These are phyloP conservation scores for Muntiacus muntjak DNA, from an alignment of 2,113 vertebrate genomes.

Conservation along the genomic window DNA sequence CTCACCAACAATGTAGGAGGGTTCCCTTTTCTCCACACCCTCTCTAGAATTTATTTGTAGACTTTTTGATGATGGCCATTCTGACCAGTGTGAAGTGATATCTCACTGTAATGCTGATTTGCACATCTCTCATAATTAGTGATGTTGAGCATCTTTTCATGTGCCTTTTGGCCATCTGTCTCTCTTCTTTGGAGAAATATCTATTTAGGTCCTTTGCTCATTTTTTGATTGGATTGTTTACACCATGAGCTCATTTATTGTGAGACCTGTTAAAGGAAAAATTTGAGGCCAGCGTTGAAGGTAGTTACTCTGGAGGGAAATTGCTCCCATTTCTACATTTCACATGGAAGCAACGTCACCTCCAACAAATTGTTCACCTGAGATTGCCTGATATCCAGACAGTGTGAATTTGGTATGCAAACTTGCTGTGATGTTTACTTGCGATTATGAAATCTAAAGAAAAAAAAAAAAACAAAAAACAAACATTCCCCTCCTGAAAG, in stretches of 20 bases:
- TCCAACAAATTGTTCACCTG: background rate
- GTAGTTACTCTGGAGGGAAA: background rate
- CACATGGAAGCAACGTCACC: background rate
- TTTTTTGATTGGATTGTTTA: background rate
- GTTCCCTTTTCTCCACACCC: background rate
- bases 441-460: background rate
- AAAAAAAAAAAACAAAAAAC: background rate
- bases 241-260: background rate
- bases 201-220: background rate
- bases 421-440: background rate
- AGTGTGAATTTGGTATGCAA: background rate
- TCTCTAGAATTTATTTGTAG: background rate
- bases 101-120: background rate
- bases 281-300: background rate
- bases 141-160: background rate
- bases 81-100: background rate
- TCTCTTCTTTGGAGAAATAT: background rate
- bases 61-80: background rate
- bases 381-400: background rate
- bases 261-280: background rate
- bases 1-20: background rate
- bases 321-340: background rate
- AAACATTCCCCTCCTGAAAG: background rate
- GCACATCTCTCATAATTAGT: background rate
- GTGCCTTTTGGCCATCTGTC: background rate